Percentiles rank a stretch among this genome's conserved stretches.
These are phyloP conservation scores for Chalcis sispes DNA, from an alignment of 2,888 invertebrate species.

Conservation along the genomic window DNA sequence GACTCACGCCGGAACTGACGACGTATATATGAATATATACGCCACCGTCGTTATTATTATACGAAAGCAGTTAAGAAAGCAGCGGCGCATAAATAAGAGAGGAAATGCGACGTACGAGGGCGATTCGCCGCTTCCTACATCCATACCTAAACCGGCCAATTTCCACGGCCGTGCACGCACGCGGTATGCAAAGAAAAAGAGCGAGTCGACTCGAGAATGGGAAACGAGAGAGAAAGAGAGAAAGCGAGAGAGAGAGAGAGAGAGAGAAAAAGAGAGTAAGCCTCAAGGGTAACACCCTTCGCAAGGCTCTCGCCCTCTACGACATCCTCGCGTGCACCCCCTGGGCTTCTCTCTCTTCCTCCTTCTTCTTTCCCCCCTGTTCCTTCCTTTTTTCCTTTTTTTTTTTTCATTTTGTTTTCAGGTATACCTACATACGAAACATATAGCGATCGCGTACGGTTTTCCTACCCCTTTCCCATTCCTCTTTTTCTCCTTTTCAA, in stretches of 20 bases:
- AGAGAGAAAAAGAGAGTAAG: slow-evolving; percentile 7
- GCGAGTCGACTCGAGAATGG: too few species aligned
- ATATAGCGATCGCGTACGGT: too few species aligned
- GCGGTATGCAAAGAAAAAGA: too few species aligned
- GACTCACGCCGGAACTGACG: too few species aligned
- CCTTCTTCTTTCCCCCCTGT: slow-evolving; percentile 1
- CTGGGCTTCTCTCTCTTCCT: background rate
- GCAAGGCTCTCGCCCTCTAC: slow-evolving; percentile 14
- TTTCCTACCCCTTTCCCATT: too few species aligned
- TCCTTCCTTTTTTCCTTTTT: background rate
- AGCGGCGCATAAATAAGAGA: slow-evolving; percentile 38
- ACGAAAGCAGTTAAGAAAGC: slow-evolving; percentile 43
- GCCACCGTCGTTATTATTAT: too few species aligned
- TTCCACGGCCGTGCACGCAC: background rate
- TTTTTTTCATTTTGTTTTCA: too few species aligned
- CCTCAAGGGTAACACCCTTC: slow-evolving; percentile 56
- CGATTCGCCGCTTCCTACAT: slow-evolving; percentile 20
- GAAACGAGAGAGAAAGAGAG: slow-evolving; percentile 18
- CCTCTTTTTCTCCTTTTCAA: background rate
- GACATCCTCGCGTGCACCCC: slow-evolving; percentile 36
- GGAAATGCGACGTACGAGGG: slow-evolving; percentile 30
- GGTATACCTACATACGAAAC: too few species aligned
- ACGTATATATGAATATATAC: too few species aligned
- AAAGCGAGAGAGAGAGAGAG: slow-evolving; percentile 23
- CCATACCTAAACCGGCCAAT: background rate